phyloP scores from a whole-genome alignment of 2,113 vertebrate species.

The Upupa epops region DNA sequence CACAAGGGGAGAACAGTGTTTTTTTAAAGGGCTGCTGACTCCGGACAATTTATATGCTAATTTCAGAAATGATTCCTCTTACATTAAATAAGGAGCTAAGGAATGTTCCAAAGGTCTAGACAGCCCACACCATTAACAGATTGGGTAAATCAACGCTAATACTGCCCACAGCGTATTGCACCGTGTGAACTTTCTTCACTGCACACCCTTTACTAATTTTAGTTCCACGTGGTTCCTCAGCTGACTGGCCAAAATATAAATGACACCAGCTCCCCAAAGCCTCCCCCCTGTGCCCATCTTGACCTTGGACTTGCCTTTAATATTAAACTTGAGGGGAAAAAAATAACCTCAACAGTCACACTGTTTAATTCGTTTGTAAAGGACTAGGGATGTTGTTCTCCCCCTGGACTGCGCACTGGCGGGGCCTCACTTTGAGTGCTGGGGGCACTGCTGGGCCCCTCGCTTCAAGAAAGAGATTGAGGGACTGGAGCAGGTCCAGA shows the following conservation, averaged over 20 bases:
- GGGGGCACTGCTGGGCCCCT: too few species aligned
- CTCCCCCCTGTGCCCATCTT: constrained; percentile 38
- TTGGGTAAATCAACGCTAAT: constrained; percentile 33
- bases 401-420: too few species aligned
- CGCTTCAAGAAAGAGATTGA: too few species aligned
- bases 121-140: constrained; percentile 53
- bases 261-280: constrained; percentile 10
- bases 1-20: neutral
- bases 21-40: constrained; percentile 64
- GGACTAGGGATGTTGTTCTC: neutral
- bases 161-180: constrained; percentile 21
- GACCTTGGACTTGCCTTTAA: constrained; percentile 60
- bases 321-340: constrained; percentile 27
- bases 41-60: constrained; percentile 73
- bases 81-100: constrained; percentile 67
- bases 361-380: constrained; percentile 56
- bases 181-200: constrained; percentile 56
- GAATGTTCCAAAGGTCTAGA: constrained; percentile 80
- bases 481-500: too few species aligned
- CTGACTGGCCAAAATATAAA: constrained; percentile 65
- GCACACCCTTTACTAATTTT: constrained; percentile 17
- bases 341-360: neutral
- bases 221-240: constrained; percentile 68
- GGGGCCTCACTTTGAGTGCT: too few species aligned
- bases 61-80: constrained; percentile 69